Conservation (phyloP, 2,113 vertebrate species). For the Hirundichthys speculiger region DNA sequence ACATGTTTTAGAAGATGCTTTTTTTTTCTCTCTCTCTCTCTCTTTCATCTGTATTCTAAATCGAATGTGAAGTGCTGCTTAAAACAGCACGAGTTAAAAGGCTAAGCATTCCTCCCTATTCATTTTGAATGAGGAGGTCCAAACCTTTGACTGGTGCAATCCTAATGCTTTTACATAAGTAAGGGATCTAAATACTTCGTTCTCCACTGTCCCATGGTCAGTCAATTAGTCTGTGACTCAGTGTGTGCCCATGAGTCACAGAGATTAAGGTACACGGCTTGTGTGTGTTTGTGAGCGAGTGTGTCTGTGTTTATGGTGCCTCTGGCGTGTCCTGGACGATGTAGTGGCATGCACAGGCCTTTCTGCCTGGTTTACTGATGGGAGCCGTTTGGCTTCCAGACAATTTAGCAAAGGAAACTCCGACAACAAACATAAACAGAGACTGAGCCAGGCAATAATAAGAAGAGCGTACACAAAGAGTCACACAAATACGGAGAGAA, state of each 20-base stretch:
- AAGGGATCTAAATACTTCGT: neutral
- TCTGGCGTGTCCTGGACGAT: slow-evolving; percentile 69
- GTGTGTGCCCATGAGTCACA: slow-evolving; percentile 38
- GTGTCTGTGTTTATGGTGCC: slow-evolving; percentile 36
- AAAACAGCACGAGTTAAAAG: too few relatives aligned
- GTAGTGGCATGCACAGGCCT: slow-evolving; percentile 75
- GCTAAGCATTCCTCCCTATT: too few relatives aligned
- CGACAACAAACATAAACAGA: slow-evolving; percentile 82
- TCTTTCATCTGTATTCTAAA: too few relatives aligned
- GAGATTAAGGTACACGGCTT: slow-evolving; percentile 45
- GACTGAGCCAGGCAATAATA: slow-evolving; percentile 66
- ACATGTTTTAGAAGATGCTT: too few relatives aligned
- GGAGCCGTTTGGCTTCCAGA: slow-evolving; percentile 85
- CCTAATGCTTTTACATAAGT: neutral
- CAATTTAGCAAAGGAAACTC: slow-evolving; percentile 87
- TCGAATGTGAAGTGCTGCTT: too few relatives aligned
- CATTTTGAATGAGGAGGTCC: too few relatives aligned
- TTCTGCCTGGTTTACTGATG: slow-evolving; percentile 92
- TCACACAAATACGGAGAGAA: slow-evolving; percentile 28
- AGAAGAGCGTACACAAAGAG: slow-evolving; percentile 35
- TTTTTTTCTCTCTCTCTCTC: too few relatives aligned
- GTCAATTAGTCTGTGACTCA: slow-evolving; percentile 51
- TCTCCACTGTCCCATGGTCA: slow-evolving; percentile 22
- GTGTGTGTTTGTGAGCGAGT: slow-evolving; percentile 15
- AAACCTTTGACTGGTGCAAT: neutral